Evolutionary conservation across 2,797 vertebrate genomes (phyloP).

Genomic region (Pantherophis vulpinus): DNA sequence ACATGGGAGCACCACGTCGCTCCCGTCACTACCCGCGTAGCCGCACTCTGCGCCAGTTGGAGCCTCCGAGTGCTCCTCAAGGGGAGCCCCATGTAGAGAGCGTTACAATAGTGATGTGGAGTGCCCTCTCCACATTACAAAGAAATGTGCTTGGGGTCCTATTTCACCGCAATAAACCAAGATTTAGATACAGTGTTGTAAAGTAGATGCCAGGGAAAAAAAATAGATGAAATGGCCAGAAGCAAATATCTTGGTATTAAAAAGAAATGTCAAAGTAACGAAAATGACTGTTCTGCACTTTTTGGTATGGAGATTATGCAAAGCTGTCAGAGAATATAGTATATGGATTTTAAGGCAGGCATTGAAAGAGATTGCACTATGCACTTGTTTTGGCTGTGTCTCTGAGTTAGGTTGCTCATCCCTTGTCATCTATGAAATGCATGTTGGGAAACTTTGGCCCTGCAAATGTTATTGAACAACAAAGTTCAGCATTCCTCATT

Average conservation of each 20-base stretch:
- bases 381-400: background rate
- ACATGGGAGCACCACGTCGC: no score
- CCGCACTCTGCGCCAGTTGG: no score
- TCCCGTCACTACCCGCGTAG: no score
- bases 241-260: background rate
- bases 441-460: background rate
- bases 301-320: background rate
- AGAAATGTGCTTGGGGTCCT: background rate
- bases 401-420: background rate
- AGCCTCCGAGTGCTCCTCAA: no score
- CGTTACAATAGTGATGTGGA: no score
- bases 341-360: background rate
- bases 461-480: background rate
- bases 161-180: background rate
- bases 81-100: no score
- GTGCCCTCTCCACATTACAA: background rate
- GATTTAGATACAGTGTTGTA: background rate
- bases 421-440: background rate
- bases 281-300: background rate
- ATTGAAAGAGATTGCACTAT: background rate
- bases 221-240: background rate
- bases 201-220: background rate
- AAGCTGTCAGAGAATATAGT: background rate
- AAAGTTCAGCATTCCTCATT: background rate
- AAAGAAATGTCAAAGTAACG: background rate